Conservation (phyloP, 1,140 invertebrate genomes). For the Drosophila ercepeae region DNA sequence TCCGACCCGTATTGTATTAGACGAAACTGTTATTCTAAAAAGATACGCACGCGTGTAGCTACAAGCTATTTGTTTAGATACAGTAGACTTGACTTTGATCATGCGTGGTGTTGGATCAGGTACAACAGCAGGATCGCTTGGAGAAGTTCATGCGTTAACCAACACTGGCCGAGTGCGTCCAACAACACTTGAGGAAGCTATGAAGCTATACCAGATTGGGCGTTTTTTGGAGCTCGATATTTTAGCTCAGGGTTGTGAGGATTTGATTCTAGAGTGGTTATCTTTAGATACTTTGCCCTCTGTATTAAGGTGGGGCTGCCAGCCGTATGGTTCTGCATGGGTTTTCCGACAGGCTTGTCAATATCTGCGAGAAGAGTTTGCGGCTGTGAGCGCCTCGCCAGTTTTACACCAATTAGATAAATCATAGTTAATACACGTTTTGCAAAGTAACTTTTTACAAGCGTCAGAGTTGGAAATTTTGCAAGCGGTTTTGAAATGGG, state of each 20-base stretch:
- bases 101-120: conserved; percentile 89
- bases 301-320: conserved; percentile 92
- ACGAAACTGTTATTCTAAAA: conserved; percentile 94
- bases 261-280: conserved; percentile 95
- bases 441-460: conserved; percentile 95
- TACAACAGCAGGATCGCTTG: conserved; percentile 85
- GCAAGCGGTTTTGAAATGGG: conserved; percentile 95
- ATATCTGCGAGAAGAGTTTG: conserved; percentile 89
- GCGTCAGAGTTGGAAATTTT: conserved; percentile 95
- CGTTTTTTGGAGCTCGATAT: conserved; percentile 96
- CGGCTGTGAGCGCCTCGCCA: conserved; percentile 80
- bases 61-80: conserved; percentile 96
- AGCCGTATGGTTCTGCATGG: conserved; percentile 96
- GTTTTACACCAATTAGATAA: conserved; percentile 93
- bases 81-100: conserved; percentile 93
- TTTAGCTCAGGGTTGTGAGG: conserved; percentile 96
- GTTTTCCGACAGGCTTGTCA: conserved; percentile 94
- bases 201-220: conserved; percentile 98
- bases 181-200: conserved; percentile 95
- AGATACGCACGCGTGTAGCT: conserved; percentile 94
- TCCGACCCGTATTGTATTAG: conserved; percentile 93
- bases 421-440: conserved; percentile 90
- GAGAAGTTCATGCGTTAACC: conserved; percentile 86
- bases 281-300: conserved; percentile 91
- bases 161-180: conserved; percentile 88